Base-by-base conservation (phyloP, 2,113 vertebrate genomes). In the Tyto alba region DNA sequence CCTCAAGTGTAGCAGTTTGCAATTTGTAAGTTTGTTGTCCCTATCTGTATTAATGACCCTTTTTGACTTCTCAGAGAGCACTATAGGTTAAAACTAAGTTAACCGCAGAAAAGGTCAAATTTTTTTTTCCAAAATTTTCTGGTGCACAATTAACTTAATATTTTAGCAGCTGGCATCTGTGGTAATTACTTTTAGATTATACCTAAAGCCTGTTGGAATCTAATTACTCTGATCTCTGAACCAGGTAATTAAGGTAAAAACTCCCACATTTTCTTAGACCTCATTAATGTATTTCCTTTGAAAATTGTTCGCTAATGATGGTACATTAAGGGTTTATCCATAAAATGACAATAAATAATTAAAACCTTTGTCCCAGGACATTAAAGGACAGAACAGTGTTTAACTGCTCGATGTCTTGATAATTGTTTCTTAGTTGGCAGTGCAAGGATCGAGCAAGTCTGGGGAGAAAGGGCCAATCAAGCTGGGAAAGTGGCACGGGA, bases 171-270 rank as follows among this genome's bases (percentile, higher is more conserved):
- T 98, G 96, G 76, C 92, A 96, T 93, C 74, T 95, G 93, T 72
- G 63, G 79, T 96, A 97, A 98, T 97, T 97, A 97, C 85, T 96
- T 97, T 94, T 95, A 95, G 89, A 96, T 96, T 96, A 96, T 92
- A 96, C 66, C 94, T 91, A 34, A 96, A 97, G 89, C 94, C 96
- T 97, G 90, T 85, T 93, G 89, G 91, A 97, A 89, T 86, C 93
- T 97, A 97, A 98, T 98, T 97, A 97, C 85, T 96, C 89, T 97
- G 96, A 98, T 97, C 91, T 97, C 96, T 97, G 96, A 97, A 96
- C 94, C 94, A 95, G 73, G 86, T 98, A 97, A 97, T 97, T 97
- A 97, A 96, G 90, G 91, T 91, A 93, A 97, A 97, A 97, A 96
- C 85, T 93, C 90, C 90, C 57, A 88, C 66, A 89, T 92, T 97